A percentile compares a stretch with the other conserved stretches of the same genome.
phyloP scores from a whole-genome alignment of 1,140 invertebrate species.

The Drosophila prosaltans region DNA sequence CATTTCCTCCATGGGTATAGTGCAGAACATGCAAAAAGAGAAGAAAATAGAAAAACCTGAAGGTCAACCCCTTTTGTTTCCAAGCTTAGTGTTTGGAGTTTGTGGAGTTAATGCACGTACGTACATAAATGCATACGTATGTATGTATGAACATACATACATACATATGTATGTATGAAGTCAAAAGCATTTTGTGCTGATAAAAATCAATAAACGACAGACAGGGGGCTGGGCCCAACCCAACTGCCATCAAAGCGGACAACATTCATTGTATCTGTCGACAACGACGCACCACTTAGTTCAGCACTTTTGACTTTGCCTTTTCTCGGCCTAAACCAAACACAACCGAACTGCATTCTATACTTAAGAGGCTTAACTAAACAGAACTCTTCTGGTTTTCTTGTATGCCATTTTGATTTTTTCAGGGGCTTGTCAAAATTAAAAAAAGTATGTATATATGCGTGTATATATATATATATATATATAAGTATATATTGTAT shows the following conservation, averaged over 20 bases:
- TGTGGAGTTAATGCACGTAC: conserved; percentile 36
- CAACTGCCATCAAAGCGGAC: conserved; percentile 15
- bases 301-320: conserved; percentile 13
- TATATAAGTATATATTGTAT: conserved; percentile 10
- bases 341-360: conserved; percentile 13
- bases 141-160: too few relatives aligned
- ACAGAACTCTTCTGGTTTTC: conserved; percentile 16
- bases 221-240: conserved; percentile 27
- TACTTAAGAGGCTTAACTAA: background rate
- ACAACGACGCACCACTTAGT: conserved; percentile 27
- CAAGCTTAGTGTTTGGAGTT: conserved; percentile 25
- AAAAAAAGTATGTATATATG: too few relatives aligned
- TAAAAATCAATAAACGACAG: conserved; percentile 72
- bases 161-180: conserved; percentile 23
- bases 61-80: conserved; percentile 67
- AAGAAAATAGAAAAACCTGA: conserved; percentile 39
- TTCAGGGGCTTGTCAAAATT: conserved; percentile 61
- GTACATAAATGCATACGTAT: background rate
- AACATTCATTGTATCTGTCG: conserved; percentile 46
- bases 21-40: conserved; percentile 15
- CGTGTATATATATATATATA: too few relatives aligned
- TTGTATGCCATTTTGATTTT: conserved; percentile 40
- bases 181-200: conserved; percentile 55
- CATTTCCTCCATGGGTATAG: conserved; percentile 40
- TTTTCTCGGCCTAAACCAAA: conserved; percentile 22